phyloP scores from a whole-genome alignment of 2,797 vertebrate species.

The Menidia menidia region DNA sequence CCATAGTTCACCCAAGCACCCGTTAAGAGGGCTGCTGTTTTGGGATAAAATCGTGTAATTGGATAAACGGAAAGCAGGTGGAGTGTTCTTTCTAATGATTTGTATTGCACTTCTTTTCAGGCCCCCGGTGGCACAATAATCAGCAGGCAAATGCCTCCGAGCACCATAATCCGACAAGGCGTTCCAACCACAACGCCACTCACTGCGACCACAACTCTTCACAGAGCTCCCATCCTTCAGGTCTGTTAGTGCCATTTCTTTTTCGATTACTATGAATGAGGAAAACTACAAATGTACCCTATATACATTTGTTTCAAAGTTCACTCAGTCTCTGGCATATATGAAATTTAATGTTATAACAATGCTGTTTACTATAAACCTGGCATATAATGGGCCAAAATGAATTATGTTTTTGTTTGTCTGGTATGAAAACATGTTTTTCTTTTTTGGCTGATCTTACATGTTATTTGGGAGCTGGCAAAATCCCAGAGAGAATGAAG shows the following conservation, averaged over 20 bases:
- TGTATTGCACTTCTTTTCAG: conserved; percentile 72
- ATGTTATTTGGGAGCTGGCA: no score
- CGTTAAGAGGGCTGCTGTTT: conserved; percentile 14
- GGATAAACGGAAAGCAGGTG: neutral
- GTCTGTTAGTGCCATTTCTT: conserved; percentile 39
- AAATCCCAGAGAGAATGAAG: no score
- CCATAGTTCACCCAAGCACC: neutral
- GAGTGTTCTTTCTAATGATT: neutral
- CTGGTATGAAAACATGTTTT: no score
- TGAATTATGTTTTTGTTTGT: no score
- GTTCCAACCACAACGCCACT: conserved; percentile 88
- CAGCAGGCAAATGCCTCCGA: conserved; percentile 90
- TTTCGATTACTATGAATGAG: neutral
- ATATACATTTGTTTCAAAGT: neutral
- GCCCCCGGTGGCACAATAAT: conserved; percentile 89
- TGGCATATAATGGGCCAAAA: no score
- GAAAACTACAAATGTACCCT: neutral
- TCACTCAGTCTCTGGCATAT: no score
- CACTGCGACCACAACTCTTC: conserved; percentile 88
- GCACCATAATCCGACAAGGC: conserved; percentile 91
- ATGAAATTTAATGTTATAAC: no score
- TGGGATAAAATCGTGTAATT: neutral
- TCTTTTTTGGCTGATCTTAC: no score
- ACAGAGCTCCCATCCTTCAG: conserved; percentile 92
- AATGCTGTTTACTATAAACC: no score